Percentiles rank a stretch among this genome's conserved stretches.
Conservation (phyloP, 2,888 invertebrate genomes). For the Drosophila macrothrix region DNA sequence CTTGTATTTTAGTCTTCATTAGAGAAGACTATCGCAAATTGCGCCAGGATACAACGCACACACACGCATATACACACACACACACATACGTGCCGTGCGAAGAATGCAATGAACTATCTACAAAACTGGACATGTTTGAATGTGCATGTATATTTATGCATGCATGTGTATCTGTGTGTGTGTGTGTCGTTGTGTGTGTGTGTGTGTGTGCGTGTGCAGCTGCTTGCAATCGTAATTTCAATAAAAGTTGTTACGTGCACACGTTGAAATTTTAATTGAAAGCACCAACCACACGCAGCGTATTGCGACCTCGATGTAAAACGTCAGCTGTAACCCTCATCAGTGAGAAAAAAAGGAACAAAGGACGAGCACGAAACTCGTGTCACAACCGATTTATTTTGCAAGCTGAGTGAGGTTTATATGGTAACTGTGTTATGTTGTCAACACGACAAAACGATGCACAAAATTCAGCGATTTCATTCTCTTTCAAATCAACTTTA, state of each 20-base stretch:
- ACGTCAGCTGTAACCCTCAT: conserved; percentile 69
- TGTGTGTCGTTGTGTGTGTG: background rate
- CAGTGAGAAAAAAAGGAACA: conserved; percentile 53
- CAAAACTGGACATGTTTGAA: conserved; percentile 53
- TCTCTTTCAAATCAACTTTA: background rate
- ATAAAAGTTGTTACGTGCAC: conserved; percentile 80
- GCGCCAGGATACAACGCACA: conserved; percentile 16
- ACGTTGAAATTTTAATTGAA: conserved; percentile 82
- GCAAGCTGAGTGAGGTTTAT: conserved; percentile 33
- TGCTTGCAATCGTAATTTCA: conserved; percentile 77
- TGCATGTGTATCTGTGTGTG: background rate
- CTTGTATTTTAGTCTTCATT: conserved; percentile 66
- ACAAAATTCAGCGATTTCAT: background rate
- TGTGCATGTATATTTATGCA: conserved; percentile 16
- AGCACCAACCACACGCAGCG: conserved; percentile 65
- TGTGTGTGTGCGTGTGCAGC: conserved; percentile 39
- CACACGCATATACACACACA: conserved; percentile 3
- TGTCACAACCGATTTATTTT: conserved; percentile 43
- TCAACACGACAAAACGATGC: conserved; percentile 23
- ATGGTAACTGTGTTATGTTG: conserved; percentile 28
- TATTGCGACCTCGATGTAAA: conserved; percentile 48
- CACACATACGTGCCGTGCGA: conserved; percentile 13
- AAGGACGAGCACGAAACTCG: conserved; percentile 54
- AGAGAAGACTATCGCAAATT: conserved; percentile 52
- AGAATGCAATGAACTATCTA: conserved; percentile 54